Percentiles rank a stretch among this genome's conserved stretches.
These are phyloP conservation scores for Malurus elegans DNA, from an alignment of 2,113 vertebrate species.

Conservation along the genomic window DNA sequence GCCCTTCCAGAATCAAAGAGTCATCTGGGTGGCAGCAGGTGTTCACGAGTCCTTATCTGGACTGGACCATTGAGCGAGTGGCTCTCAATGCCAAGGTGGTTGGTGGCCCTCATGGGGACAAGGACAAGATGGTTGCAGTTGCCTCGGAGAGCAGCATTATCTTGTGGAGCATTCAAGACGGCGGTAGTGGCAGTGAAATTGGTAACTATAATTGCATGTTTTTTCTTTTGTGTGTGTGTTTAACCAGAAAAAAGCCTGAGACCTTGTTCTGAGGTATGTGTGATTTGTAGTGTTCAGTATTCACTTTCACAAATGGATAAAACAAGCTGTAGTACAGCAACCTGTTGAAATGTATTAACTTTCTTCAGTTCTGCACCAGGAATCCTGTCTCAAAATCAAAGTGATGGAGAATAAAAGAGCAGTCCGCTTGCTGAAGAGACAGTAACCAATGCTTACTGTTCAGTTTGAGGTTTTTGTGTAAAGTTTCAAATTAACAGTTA, in stretches of 20 bases:
- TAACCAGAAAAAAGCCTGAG: not conserved
- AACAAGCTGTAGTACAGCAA: not conserved
- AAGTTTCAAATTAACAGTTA: not conserved
- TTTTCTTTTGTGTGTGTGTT: not conserved
- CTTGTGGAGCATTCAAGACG: slow-evolving; percentile 96
- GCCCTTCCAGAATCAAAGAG: slow-evolving; percentile 87
- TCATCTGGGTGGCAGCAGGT: slow-evolving; percentile 98
- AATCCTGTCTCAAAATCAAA: not conserved
- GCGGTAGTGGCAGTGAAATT: slow-evolving; percentile 92
- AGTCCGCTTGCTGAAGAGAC: not conserved
- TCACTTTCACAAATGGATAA: not conserved
- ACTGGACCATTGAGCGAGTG: slow-evolving; percentile 92
- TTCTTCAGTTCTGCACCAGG: not conserved
- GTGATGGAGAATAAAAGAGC: not conserved
- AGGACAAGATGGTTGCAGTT: slow-evolving; percentile 97
- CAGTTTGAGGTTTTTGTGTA: not conserved
- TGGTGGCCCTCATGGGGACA: slow-evolving; percentile 95
- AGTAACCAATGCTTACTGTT: not conserved
- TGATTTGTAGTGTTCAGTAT: not conserved
- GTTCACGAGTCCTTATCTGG: slow-evolving; percentile 92
- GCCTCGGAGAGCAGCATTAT: slow-evolving; percentile 94
- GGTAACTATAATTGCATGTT: slow-evolving; percentile 67
- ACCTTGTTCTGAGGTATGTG: not conserved
- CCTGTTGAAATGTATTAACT: not conserved
- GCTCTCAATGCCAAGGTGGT: slow-evolving; percentile 98